A percentile compares a stretch with the other conserved stretches of the same genome.
These are phyloP conservation scores for Papilio glaucus DNA, from an alignment of 1,140 invertebrate genomes.

Conservation along the genomic window DNA sequence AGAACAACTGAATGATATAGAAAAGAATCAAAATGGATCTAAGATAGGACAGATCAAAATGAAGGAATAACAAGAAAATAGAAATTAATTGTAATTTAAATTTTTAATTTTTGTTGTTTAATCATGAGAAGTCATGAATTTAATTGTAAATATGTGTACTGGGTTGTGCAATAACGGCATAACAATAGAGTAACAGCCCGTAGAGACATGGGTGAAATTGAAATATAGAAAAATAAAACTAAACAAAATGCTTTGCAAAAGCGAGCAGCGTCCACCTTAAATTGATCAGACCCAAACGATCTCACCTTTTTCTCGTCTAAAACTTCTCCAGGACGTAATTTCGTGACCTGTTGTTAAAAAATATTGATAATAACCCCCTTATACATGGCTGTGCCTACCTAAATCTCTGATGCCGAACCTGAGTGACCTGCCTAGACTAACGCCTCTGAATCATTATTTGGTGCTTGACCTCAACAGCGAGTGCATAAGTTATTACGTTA, in stretches of 20 bases:
- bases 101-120: not conserved
- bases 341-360: constrained; percentile 84
- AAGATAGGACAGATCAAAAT: constrained; percentile 23
- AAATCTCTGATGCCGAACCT: constrained; percentile 78
- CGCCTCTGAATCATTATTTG: constrained; percentile 55
- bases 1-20: constrained; percentile 36
- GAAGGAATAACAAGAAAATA: not conserved
- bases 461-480: constrained; percentile 65
- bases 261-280: constrained; percentile 81
- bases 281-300: constrained; percentile 76
- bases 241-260: constrained; percentile 80
- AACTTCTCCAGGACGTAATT: constrained; percentile 96
- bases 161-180: constrained; percentile 40
- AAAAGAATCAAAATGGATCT: constrained; percentile 36
- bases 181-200: constrained; percentile 45
- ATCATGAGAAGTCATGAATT: constrained; percentile 27
- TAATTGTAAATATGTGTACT: constrained; percentile 39
- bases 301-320: constrained; percentile 97
- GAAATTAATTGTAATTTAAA: not conserved
- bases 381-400: constrained; percentile 58
- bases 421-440: constrained; percentile 54
- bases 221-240: constrained; percentile 60
- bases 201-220: constrained; percentile 45
- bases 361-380: constrained; percentile 74
- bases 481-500: constrained; percentile 78